Percentiles rank a stretch among this genome's conserved stretches.
Evolutionary conservation across 2,888 invertebrate genomes (phyloP).

Genomic region (Hypomecis atomaria): DNA sequence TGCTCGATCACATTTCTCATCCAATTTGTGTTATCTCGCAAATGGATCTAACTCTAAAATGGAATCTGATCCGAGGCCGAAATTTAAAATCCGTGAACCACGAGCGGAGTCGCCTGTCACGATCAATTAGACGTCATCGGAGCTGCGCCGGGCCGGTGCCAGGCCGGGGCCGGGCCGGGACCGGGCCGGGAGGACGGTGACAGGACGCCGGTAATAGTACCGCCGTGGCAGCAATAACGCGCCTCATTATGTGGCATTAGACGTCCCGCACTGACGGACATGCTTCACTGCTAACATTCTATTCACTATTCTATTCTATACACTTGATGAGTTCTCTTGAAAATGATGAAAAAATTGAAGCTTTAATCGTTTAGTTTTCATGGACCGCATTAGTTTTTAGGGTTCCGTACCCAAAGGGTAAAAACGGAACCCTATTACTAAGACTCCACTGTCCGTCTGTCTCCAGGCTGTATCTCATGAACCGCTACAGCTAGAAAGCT

Average conservation of each 20-base stretch:
- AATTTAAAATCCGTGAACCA: slow-evolving; percentile 33
- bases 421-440: too few relatives aligned
- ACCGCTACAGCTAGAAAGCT: too few relatives aligned
- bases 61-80: slow-evolving; percentile 34
- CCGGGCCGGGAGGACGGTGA: slow-evolving; percentile 19
- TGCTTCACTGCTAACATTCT: background rate
- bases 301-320: background rate
- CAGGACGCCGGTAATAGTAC: background rate
- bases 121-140: slow-evolving; percentile 43
- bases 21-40: slow-evolving; percentile 27
- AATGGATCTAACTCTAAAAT: slow-evolving; percentile 25
- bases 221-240: background rate
- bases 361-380: too few relatives aligned
- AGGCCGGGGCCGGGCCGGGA: slow-evolving; percentile 14
- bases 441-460: too few relatives aligned
- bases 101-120: slow-evolving; percentile 40
- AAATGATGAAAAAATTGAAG: too few relatives aligned
- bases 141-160: background rate
- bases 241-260: slow-evolving; percentile 9
- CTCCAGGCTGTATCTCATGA: too few relatives aligned
- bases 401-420: too few relatives aligned
- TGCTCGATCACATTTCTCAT: slow-evolving; percentile 26
- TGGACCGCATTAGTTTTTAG: too few relatives aligned
- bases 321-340: background rate
- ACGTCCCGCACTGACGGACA: slow-evolving; percentile 14